Base-by-base conservation (phyloP, 2,888 invertebrate species). In the Dryadula phaetusa region DNA sequence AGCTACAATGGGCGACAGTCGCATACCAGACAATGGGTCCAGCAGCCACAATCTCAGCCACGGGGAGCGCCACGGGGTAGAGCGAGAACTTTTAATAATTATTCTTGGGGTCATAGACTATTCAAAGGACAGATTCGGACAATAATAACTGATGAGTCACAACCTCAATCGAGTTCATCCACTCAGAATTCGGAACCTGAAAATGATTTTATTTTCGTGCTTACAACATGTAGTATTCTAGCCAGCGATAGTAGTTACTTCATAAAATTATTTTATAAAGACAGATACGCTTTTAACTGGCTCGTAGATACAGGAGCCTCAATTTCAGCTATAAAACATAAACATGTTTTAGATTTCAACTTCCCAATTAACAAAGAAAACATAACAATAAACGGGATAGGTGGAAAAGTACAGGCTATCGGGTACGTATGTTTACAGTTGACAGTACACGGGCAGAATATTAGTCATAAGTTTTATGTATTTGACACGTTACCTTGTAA, bases 81-180 rank as follows among this genome's bases (percentile, higher is more conserved):
- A 34, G 2, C 34, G 34, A 34, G 34, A 34, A 34, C 34, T 34
- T 34, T 34, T 34, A 34, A 34, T 8, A 34, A 34, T 34, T 34
- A 34, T 7, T 34, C 34, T 34, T 8, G 34, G 34, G 34, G 34
- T 34, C 7, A 8, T 34, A 34, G 34, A 34, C 8, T 10, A 34
- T 34, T 34, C 8, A 34, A 10, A 8, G 34, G 34, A 34, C 34
- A 34, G 44, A 44, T 44, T 44, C 44, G 44, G 44, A 16, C 56
- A 58, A n/a, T 25, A 58, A n/a, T 58, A n/a, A 58, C 56, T 58
- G 56, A 42, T 58, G 42, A 58, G 14, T 58, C n/a, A 37, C 56
- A 58, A 25, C 56, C 56, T 42, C 56, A 58, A 42, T 56, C 22
- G 56, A 40, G 56, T 56, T 20, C 56, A 56, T 56, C 40, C 40